These are phyloP conservation scores for Gopherus evgoodei DNA, from an alignment of 2,113 vertebrate genomes.

Conservation along the genomic window DNA sequence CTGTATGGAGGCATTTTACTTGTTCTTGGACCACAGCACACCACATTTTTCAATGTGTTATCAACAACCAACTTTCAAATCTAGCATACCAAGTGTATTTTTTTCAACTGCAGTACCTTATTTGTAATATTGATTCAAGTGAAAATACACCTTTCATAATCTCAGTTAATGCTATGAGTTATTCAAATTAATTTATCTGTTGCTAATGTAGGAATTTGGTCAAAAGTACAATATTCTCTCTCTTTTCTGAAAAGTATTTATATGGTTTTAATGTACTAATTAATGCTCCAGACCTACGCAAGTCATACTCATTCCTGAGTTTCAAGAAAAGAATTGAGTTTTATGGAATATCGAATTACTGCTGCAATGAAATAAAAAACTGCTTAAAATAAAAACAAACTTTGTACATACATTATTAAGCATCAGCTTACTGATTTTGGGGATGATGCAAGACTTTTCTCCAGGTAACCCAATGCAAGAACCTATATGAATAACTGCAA, in stretches of 20 bases:
- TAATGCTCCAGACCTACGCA: neutral
- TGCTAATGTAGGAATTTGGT: neutral
- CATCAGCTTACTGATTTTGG: neutral
- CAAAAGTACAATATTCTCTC: neutral
- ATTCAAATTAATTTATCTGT: neutral
- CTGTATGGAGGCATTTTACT: neutral
- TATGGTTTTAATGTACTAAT: neutral
- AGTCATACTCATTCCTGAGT: neutral
- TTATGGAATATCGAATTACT: neutral
- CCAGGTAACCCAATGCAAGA: conserved; percentile 26
- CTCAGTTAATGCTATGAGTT: neutral
- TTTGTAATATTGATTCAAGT: neutral
- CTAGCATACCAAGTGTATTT: neutral
- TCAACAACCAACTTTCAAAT: neutral
- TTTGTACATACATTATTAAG: neutral
- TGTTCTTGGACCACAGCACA: neutral
- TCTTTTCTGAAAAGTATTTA: neutral
- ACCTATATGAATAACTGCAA: conserved; percentile 60
- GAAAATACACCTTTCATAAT: neutral
- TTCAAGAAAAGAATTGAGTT: neutral
- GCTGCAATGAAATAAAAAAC: conserved; percentile 15
- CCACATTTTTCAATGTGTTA: neutral
- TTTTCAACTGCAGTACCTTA: neutral
- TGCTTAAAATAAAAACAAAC: neutral
- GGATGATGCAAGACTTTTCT: neutral